Base-by-base conservation (phyloP, 2,113 vertebrate species). In the Globicephala melas region DNA sequence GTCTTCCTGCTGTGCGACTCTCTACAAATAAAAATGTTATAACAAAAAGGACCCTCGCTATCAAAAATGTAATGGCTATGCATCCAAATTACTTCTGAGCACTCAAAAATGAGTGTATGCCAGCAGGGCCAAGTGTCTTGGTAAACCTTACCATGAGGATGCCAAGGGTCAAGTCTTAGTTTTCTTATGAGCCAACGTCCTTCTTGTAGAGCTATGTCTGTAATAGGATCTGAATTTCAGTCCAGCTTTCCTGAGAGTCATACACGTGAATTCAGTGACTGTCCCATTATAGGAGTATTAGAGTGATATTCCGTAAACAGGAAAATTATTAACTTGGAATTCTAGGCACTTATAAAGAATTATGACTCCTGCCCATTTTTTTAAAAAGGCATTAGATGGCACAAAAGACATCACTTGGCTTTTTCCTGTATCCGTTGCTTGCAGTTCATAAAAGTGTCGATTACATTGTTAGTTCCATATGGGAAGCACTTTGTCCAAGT, bases 271-370 rank as follows among this genome's bases (percentile, higher is more conserved):
- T 98, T 98, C 97, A 98, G 96, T 71, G 60, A 94, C 94, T 74
- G 79, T 96, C 97, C 96, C 89, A 80, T 95, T 95, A 95, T n/a
- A 95, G 94, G 70, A 82, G 91, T 86, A 93, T 97, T 97, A 97
- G 97, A 97, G 93, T 87, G 98, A 95, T 94, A 96, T 20, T 96
- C 62, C 96, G 77, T 71, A 96, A 96, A 98, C 89, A 90, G 74
- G 96, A 97, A 98, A 96, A 98, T 97, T 96, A 98, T 98, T 97
- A 98, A 98, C 95, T 95, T 73, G 9, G 90, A 94, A 97, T 95
- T 82, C 96, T 95, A 97, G 95, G 93, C 98, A 97, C 74, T 97
- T 98, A 86, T 63, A 97, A 98, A 98, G 97, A 98, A 97, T 95
- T 94, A 95, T 89, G 96, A 96, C 94, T 84, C 91, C 96, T 97